Conservation (phyloP, 2,113 vertebrate species). For the Galeopterus variegatus region DNA sequence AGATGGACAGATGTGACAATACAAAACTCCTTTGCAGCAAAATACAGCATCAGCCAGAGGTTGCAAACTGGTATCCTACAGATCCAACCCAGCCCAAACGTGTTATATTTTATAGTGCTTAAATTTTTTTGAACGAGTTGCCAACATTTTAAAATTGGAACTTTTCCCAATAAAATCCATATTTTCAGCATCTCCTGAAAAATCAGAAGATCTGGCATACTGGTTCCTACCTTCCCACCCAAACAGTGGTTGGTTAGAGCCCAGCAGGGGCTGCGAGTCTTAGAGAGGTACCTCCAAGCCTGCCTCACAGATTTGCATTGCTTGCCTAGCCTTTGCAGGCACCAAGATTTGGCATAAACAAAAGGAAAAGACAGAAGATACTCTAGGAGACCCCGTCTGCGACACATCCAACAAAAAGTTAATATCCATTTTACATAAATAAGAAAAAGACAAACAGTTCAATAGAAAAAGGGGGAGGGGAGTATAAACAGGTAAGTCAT, state of each 20-base stretch:
- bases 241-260: not conserved
- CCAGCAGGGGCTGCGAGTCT: not conserved
- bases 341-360: not conserved
- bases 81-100: not conserved
- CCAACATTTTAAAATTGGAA: constrained; percentile 42
- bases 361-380: constrained; percentile 24
- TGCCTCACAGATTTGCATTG: not conserved
- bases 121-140: not conserved
- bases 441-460: constrained; percentile 39
- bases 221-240: not conserved
- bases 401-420: constrained; percentile 36
- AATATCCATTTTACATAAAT: not conserved
- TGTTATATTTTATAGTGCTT: constrained; percentile 23
- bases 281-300: not conserved
- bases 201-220: not conserved
- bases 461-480: not conserved
- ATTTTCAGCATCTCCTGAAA: constrained; percentile 35
- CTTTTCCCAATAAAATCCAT: constrained; percentile 18
- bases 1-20: not conserved
- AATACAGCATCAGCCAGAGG: not conserved
- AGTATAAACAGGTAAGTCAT: constrained; percentile 9
- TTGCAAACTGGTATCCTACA: not conserved
- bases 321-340: not conserved
- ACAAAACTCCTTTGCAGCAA: not conserved
- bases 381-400: not conserved